Evolutionary conservation across 1,140 invertebrate genomes (phyloP), one percentile per base, ranked within the genome.

Genomic region (Monochamus saltuarius): DNA sequence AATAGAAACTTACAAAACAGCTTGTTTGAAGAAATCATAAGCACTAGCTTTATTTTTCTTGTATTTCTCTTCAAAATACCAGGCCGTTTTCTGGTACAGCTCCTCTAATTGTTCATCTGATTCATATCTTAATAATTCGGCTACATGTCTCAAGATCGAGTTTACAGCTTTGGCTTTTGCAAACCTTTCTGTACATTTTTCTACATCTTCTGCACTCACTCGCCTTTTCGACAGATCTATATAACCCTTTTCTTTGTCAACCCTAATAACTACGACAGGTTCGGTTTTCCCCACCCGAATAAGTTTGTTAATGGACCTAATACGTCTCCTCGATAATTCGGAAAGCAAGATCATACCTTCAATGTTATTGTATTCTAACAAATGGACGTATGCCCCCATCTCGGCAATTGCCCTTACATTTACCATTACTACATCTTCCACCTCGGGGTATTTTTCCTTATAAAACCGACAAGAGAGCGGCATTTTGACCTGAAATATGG

Each of bases 401-500:
- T 99, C 97, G 36, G 96, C 97, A 69, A 99, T 99, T 64, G 93
- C 94, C 11, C 94, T 84, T 1, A 99, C 97, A 77, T 97, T 99
- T 4, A 99, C 97, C 95, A 99, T 98, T 9, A 99, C 97, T 34
- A 99, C 96, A 87, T 99, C 98, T 71, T 99, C 97, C 35, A 98
- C 87, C 77, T 99, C 97, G 0, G 98, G 98, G 81, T 97, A 99
- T 73, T 93, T 94, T 78, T 98, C 91, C 70, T 92, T 89, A 76
- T 99, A 99, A 87, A 95, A 99, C 73, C 98, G 85, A 89, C 97
- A 99, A 43, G 92, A 89, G 13, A 99, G 83, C 67, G 93, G 92
- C 94, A 98, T 98, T 80, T 85, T 83, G 46, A 57, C 42, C 58
- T 59, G 47, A 59, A 65, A 62, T 61, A 61, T 56, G 59, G 36